Evolutionary conservation across 2,113 vertebrate genomes (phyloP), one percentile per base, ranked within the genome.

Genomic region (Gallinago media): DNA sequence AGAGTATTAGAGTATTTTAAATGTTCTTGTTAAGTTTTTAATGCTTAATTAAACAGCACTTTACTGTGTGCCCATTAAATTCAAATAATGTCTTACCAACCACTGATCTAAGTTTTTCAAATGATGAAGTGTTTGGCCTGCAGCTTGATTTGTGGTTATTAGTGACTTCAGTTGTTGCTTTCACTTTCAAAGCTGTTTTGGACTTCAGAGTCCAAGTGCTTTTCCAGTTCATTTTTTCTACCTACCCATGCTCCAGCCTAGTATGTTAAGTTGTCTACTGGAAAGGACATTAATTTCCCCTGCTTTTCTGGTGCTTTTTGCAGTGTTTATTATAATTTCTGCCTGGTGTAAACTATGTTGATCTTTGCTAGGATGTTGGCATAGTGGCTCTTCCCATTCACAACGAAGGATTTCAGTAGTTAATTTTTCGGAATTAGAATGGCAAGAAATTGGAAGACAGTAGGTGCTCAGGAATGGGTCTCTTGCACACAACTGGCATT

Each of bases 1-100:
- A 88, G 29, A n/a, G 22, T 52, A 47, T 87, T 96, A 88, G 29
- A n/a, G 22, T 52, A 47, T 87, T 96, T 93, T 83, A 88, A 92
- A 73, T 3, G 11, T 15, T 72, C 25, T 3, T 12, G 31, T 75
- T 56, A 49, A 58, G 15, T 72, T 94, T 88, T 88, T 72, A 92
- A 55, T 92, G 62, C 62, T 88, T 95, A 93, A 88, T 96, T 94
- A 97, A 92, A 79, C 58, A 90, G 27, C 55, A 36, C 54, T 95
- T 75, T 61, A 68, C 71, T 56, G 3, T 66, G 18, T 76, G 46
- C 74, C 58, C 50, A 73, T 93, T 95, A 93, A 94, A 95, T 89
- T 66, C 85, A 88, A 95, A 85, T 94, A 89, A 87, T 76, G 78
- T 49, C 50, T 85, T 66, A 85, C 44, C 25, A 70, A 4, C 13